Evolutionary conservation across 1,140 invertebrate genomes (phyloP), one percentile per base, ranked within the genome.

Genomic region (Pseudomyrmex sp.): DNA sequence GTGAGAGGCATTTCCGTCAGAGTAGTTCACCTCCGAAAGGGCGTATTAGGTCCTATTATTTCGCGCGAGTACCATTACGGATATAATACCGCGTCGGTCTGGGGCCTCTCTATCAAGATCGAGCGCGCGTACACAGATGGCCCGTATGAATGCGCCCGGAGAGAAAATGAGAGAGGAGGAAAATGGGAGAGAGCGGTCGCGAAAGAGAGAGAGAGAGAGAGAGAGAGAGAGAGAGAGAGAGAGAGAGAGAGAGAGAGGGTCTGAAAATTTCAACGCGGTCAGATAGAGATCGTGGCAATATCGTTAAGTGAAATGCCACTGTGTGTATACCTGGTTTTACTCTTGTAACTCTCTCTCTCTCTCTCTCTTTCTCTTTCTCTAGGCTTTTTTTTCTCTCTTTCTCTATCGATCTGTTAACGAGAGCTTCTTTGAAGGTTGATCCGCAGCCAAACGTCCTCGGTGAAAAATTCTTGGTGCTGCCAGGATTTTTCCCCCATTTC

Each of bases 41-140:
- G 76, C 76, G 54, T 80, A 80, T 80, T 80, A 80, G 66, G 66
- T 72, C 76, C 76, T 80, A 80, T 80, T 80, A 80, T 80, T 80
- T 80, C 76, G 76, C 76, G 76, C 76, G 66, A 80, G 76, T 80
- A 80, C 76, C 76, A 80, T 80, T 80, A 80, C 66, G 76, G 54
- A 15, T 50, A 80, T 80, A 80, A 80, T 80, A 46, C 75, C 18
- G 66, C 52, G 63, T 52, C 54, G 44, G 66, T 7, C 35, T 48
- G 18, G 59, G 59, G 59, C 73, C 65, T 79, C 76, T 80, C 66
- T 80, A 80, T 80, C 76, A 80, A 80, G 76, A 80, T 80, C n/a
- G 66, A 59, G 44, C 66, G 66, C 66, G 66, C 66, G 66, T 72
- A 80, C 76, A 80, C 76, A 80, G 76, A 80, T 80, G 76, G 76